Evolutionary conservation across 2,888 invertebrate genomes (phyloP).

Genomic region (Polyommatus iphigenia): DNA sequence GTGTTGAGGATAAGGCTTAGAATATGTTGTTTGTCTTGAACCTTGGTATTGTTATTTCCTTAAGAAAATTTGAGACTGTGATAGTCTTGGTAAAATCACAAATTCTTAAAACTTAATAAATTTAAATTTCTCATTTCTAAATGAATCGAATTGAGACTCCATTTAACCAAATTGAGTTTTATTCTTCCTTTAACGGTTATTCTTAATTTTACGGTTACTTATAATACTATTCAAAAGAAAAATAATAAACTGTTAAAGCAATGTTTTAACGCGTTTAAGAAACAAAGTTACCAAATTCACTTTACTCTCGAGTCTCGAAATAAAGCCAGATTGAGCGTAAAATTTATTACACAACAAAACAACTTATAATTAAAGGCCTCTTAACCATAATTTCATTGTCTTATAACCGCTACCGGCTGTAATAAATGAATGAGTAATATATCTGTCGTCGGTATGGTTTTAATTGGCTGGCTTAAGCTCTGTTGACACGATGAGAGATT

Average conservation of each 20-base stretch:
- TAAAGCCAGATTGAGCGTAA: slow-evolving; percentile 45
- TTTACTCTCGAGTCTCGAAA: neutral
- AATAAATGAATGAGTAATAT: slow-evolving; percentile 24
- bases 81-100: neutral
- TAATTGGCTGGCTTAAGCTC: slow-evolving; percentile 18
- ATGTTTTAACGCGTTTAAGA: neutral
- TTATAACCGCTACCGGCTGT: slow-evolving; percentile 14
- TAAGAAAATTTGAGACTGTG: neutral
- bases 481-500: slow-evolving; percentile 1
- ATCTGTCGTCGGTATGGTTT: slow-evolving; percentile 21
- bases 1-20: neutral
- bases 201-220: too few relatives aligned
- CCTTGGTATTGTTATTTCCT: too few relatives aligned
- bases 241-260: neutral
- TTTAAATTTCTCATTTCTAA: neutral
- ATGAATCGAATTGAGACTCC: too few relatives aligned
- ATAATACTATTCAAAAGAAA: neutral
- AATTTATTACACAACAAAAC: slow-evolving; percentile 8
- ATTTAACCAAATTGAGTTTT: too few relatives aligned
- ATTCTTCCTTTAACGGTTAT: too few relatives aligned
- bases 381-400: slow-evolving; percentile 28
- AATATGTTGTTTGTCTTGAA: neutral
- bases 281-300: neutral
- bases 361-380: slow-evolving; percentile 12
- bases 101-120: neutral